phyloP scores from a whole-genome alignment of 2,888 invertebrate species.

The Gymnoscelis rufifasciata region DNA sequence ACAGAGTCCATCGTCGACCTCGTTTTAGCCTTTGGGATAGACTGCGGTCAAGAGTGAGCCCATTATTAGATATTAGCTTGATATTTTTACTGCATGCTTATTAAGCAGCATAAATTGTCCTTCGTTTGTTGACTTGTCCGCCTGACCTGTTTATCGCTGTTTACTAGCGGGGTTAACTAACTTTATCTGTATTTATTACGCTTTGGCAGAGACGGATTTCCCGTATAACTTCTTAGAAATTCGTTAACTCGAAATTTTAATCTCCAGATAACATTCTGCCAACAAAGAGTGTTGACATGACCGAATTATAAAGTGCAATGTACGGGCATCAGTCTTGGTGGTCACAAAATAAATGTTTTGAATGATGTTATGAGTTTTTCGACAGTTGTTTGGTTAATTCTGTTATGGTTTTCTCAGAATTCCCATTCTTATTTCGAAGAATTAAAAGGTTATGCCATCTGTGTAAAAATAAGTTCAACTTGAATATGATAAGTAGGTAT shows the following conservation, averaged over 20 bases:
- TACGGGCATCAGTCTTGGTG: slow-evolving; percentile 22
- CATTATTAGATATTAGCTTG: no score
- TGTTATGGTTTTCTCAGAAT: no score
- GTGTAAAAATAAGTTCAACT: no score
- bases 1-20: no score
- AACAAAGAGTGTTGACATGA: slow-evolving; percentile 51
- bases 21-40: no score
- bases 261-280: slow-evolving; percentile 36
- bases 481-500: no score
- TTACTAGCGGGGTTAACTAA: slow-evolving; percentile 15
- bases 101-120: no score
- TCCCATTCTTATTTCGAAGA: no score
- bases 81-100: no score
- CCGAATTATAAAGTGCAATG: slow-evolving; percentile 60
- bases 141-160: slow-evolving; percentile 22
- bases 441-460: no score
- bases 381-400: no score
- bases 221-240: slow-evolving; percentile 15
- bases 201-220: slow-evolving; percentile 8
- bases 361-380: not conserved
- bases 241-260: slow-evolving; percentile 23
- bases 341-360: not conserved
- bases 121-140: slow-evolving; percentile 26
- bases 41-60: no score
- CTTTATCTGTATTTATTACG: slow-evolving; percentile 17